Evolutionary conservation across 2,113 vertebrate genomes (phyloP).

Genomic region (Budorcas taxicolor): DNA sequence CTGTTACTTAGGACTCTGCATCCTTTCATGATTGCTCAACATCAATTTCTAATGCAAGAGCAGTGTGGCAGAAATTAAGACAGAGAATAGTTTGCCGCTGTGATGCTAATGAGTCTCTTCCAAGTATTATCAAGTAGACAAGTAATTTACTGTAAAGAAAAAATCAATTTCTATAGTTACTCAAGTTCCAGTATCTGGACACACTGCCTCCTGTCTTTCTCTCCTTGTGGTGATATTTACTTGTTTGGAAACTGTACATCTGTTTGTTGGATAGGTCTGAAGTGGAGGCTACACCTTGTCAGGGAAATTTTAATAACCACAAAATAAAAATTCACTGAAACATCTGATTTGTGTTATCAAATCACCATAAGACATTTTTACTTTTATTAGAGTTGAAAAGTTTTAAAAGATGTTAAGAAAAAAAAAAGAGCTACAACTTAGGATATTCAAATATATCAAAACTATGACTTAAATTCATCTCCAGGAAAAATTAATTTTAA

Average conservation of each 20-base stretch:
- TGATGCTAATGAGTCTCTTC: neutral
- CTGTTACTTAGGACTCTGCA: neutral
- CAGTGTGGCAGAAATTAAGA: neutral
- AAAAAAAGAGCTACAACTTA: neutral
- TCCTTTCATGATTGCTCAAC: neutral
- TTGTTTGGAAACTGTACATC: neutral
- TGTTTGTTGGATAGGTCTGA: neutral
- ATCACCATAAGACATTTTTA: neutral
- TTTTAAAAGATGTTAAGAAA: neutral
- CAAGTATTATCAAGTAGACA: neutral
- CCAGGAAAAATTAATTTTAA: conserved; percentile 10
- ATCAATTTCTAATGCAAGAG: neutral
- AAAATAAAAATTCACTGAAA: neutral
- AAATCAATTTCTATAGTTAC: neutral
- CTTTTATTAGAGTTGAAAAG: neutral
- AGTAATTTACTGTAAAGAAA: neutral
- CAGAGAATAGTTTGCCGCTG: neutral
- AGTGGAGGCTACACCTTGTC: neutral
- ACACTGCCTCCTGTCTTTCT: neutral
- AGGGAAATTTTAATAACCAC: neutral
- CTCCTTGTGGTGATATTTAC: neutral
- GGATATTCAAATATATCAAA: neutral
- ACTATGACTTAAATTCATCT: neutral
- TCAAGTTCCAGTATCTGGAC: neutral
- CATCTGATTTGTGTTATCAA: neutral